Conservation (phyloP, 1,140 invertebrate species). For the Scylla paramamosain region DNA sequence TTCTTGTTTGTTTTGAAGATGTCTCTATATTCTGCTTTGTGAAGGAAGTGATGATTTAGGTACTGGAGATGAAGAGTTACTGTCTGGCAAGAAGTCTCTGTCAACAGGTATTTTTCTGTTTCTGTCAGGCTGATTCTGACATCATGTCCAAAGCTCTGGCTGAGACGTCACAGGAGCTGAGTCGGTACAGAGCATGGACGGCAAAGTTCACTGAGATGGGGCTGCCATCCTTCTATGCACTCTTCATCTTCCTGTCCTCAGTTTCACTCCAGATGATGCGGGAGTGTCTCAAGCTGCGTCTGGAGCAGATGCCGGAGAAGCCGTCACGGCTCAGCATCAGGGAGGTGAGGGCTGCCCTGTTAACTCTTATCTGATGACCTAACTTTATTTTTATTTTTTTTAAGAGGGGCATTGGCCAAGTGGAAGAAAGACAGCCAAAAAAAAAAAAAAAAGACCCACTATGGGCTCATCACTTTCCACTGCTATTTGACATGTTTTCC, state of each 20-base stretch:
- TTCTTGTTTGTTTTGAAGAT: too few species aligned
- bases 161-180: constrained; percentile 54
- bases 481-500: too few species aligned
- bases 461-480: too few species aligned
- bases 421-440: too few species aligned
- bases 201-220: constrained; percentile 87
- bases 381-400: not conserved
- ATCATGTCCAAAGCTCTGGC: constrained; percentile 33
- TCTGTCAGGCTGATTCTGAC: constrained; percentile 25
- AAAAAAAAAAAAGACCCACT: too few species aligned
- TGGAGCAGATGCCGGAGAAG: constrained; percentile 90
- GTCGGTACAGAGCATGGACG: constrained; percentile 84
- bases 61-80: too few species aligned
- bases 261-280: constrained; percentile 93
- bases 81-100: too few species aligned
- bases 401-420: too few species aligned
- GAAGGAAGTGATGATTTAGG: too few species aligned
- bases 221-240: constrained; percentile 89
- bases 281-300: constrained; percentile 90
- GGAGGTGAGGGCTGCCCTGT: constrained; percentile 82
- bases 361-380: not conserved
- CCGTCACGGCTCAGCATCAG: constrained; percentile 92
- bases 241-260: constrained; percentile 91
- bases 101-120: not conserved
- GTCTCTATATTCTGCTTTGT: too few species aligned